These are phyloP conservation scores for Uloborus diversus DNA, from an alignment of 1,140 invertebrate genomes.

Conservation along the genomic window DNA sequence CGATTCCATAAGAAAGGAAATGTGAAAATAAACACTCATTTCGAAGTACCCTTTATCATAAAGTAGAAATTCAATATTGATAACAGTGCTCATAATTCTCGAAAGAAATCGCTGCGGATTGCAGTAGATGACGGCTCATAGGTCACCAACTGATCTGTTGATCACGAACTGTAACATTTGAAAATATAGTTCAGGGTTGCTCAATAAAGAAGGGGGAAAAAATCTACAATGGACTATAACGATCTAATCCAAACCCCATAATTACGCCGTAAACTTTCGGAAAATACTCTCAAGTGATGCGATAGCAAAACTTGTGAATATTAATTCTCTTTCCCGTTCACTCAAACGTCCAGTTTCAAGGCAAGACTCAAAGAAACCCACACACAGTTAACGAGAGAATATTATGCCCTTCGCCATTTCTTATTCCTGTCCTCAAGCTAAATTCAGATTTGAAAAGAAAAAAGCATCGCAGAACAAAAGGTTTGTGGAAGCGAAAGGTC, in stretches of 20 bases:
- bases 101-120: too few species aligned
- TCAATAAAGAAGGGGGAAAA: too few species aligned
- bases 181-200: slow-evolving; percentile 41
- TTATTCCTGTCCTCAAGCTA: too few species aligned
- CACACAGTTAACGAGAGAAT: slow-evolving; percentile 13
- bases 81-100: too few species aligned
- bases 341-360: background rate
- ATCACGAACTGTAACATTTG: slow-evolving; percentile 9
- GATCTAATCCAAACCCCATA: slow-evolving; percentile 7
- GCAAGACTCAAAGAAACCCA: background rate
- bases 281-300: slow-evolving; percentile 12
- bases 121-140: background rate
- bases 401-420: too few species aligned
- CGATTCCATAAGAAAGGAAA: too few species aligned
- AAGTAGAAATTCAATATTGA: too few species aligned
- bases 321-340: slow-evolving; percentile 26
- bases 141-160: background rate
- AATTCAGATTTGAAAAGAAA: too few species aligned
- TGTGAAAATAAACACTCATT: too few species aligned
- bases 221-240: slow-evolving; percentile 14
- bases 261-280: slow-evolving; percentile 17
- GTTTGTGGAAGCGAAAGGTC: too few species aligned
- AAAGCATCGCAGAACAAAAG: too few species aligned
- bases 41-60: too few species aligned
- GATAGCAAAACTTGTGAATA: slow-evolving; percentile 34